Evolutionary conservation across 1,140 invertebrate species (phyloP).

Genomic region (Bombus huntii): DNA sequence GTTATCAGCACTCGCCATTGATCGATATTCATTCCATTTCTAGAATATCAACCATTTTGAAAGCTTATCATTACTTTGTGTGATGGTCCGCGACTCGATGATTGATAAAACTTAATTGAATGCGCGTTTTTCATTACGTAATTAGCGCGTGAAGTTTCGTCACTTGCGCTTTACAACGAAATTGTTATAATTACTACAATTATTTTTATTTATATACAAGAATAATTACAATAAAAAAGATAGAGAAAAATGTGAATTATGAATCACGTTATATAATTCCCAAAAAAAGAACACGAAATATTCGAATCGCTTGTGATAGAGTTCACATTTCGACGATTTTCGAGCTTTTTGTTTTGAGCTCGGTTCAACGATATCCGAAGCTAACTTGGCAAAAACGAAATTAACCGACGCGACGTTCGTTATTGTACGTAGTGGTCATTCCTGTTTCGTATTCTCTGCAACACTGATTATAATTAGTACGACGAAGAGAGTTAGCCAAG

Average conservation of each 20-base stretch:
- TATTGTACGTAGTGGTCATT: conserved; percentile 36
- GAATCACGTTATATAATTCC: background rate
- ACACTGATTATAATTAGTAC: conserved; percentile 55
- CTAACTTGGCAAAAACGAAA: conserved; percentile 48
- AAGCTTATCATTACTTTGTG: conserved; percentile 42
- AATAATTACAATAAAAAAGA: background rate
- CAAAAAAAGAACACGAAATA: too few species aligned
- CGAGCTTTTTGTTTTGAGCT: background rate
- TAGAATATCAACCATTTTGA: conserved; percentile 32
- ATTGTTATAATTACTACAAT: too few species aligned
- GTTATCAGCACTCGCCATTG: conserved; percentile 50
- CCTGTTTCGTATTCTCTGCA: conserved; percentile 48
- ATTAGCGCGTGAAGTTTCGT: background rate
- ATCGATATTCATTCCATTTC: conserved; percentile 54
- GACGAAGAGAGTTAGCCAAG: conserved; percentile 50
- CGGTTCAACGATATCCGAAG: conserved; percentile 35
- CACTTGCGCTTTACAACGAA: background rate
- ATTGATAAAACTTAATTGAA: conserved; percentile 27
- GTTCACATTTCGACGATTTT: background rate
- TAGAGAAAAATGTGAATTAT: background rate
- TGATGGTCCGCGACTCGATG: conserved; percentile 11
- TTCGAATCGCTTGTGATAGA: background rate
- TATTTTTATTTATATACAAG: too few species aligned
- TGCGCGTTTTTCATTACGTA: conserved; percentile 8
- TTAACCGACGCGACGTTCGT: conserved; percentile 36